phyloP scores from a whole-genome alignment of 2,113 vertebrate genomes.

The Dasypus novemcinctus region DNA sequence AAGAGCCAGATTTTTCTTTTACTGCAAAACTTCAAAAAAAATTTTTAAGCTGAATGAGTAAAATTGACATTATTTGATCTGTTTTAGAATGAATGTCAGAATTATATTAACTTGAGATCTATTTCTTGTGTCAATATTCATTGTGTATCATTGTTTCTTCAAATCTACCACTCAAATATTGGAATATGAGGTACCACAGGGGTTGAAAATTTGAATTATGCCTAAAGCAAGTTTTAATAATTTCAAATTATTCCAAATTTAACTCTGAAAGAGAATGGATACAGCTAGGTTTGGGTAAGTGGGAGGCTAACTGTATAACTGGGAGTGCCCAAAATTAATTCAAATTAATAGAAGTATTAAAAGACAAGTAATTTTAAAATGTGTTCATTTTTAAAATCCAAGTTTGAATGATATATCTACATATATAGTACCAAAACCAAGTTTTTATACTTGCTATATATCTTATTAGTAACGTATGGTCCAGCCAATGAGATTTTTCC shows the following conservation, averaged over 20 bases:
- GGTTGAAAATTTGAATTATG: not conserved
- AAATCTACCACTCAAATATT: not conserved
- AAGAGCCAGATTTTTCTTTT: not conserved
- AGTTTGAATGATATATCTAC: not conserved
- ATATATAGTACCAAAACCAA: not conserved
- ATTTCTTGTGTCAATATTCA: not conserved
- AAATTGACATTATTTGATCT: not conserved
- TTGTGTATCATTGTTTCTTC: not conserved
- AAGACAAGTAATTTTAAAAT: not conserved
- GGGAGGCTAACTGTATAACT: not conserved
- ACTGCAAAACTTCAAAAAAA: too few relatives aligned
- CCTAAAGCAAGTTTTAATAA: not conserved
- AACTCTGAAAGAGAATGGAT: too few relatives aligned
- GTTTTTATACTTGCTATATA: not conserved
- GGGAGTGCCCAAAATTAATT: not conserved
- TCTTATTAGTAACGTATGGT: not conserved
- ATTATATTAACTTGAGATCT: not conserved
- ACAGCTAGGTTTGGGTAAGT: not conserved
- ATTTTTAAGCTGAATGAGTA: not conserved
- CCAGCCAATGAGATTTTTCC: not conserved
- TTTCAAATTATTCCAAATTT: too few relatives aligned
- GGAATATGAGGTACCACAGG: not conserved
- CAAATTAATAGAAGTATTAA: not conserved
- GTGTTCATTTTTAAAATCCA: not conserved
- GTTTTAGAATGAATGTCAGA: not conserved